A percentile compares a stretch with the other conserved stretches of the same genome.
These are phyloP conservation scores for Himantopus leucocephalus DNA, from an alignment of 2,113 vertebrate genomes.

Conservation along the genomic window DNA sequence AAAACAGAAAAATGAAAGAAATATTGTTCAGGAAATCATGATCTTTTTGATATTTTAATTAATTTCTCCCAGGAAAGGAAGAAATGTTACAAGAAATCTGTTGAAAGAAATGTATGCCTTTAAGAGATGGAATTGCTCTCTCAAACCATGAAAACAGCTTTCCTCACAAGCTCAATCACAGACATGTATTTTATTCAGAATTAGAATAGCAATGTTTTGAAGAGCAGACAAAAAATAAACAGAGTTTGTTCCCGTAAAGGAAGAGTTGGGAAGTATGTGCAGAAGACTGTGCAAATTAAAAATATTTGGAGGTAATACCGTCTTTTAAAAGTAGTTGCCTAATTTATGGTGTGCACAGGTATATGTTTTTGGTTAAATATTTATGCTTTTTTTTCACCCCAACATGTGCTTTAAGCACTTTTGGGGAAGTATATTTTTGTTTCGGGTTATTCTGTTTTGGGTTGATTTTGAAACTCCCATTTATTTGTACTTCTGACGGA, in stretches of 20 bases:
- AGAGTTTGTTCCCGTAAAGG: neutral
- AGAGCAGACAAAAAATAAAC: neutral
- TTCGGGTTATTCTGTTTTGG: neutral
- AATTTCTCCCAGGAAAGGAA: neutral
- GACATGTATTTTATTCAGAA: neutral
- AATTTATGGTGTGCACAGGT: neutral
- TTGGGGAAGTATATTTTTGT: neutral
- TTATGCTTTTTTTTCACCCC: neutral
- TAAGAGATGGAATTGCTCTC: neutral
- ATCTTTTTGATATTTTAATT: neutral
- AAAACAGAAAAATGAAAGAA: neutral
- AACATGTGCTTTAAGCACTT: neutral
- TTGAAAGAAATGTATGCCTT: neutral
- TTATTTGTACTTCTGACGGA: neutral
- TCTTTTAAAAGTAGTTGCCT: neutral
- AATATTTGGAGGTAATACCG: neutral
- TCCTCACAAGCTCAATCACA: neutral
- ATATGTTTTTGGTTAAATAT: neutral
- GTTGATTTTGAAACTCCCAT: neutral
- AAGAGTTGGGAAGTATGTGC: neutral
- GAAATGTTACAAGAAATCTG: neutral
- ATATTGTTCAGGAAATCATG: neutral
- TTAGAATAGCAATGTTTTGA: neutral
- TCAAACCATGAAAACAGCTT: neutral
- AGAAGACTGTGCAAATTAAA: neutral